phyloP scores from a whole-genome alignment of 92 coral and sea anemone species.

The Zoanthus gigantus region DNA sequence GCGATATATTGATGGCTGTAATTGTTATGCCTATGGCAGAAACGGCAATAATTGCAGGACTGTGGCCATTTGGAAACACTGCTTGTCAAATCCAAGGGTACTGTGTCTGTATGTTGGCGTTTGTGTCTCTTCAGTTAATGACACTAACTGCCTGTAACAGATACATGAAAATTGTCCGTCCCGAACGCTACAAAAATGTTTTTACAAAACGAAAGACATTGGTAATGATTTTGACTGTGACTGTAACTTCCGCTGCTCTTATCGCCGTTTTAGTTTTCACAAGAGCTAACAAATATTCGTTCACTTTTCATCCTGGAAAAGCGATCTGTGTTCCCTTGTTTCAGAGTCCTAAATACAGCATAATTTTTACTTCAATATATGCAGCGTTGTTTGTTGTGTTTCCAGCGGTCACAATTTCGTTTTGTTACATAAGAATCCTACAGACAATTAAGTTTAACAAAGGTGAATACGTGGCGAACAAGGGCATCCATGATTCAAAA shows the following conservation, averaged over 20 bases:
- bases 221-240: constrained; percentile 59
- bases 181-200: constrained; percentile 64
- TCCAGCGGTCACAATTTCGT: constrained; percentile 67
- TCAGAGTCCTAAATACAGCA: constrained; percentile 48
- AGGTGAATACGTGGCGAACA: constrained; percentile 67
- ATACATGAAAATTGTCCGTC: constrained; percentile 77
- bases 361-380: constrained; percentile 62
- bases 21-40: constrained; percentile 77
- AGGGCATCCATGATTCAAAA: constrained; percentile 74
- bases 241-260: constrained; percentile 58
- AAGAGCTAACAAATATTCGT: constrained; percentile 46
- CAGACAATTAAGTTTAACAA: constrained; percentile 71
- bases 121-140: constrained; percentile 83
- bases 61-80: constrained; percentile 75
- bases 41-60: constrained; percentile 57
- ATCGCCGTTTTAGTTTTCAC: constrained; percentile 67
- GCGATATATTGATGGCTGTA: constrained; percentile 76
- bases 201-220: constrained; percentile 73
- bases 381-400: constrained; percentile 70
- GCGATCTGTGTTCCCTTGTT: constrained; percentile 79
- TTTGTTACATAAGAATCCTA: constrained; percentile 73
- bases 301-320: constrained; percentile 85
- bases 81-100: constrained; percentile 87
- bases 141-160: constrained; percentile 81
- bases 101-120: constrained; percentile 68